Evolutionary conservation across 2,113 vertebrate genomes (phyloP), one percentile per base, ranked within the genome.

Genomic region (Sardina pilchardus): DNA sequence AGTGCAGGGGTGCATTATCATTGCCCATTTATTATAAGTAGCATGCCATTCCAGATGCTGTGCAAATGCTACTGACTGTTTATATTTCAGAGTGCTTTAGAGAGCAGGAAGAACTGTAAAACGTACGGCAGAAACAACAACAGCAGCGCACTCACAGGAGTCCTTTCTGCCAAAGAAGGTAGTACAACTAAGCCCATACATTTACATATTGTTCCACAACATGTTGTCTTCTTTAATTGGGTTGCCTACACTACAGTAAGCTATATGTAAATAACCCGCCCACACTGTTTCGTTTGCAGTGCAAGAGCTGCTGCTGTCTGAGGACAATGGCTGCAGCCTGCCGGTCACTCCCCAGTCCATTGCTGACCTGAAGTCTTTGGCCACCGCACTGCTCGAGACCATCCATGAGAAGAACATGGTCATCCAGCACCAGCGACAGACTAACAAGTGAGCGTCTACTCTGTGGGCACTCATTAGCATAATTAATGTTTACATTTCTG

Each of bases 401-500:
- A 99, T 99, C 91, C 98, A 99, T 0, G 98, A 99, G 93, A 99
- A 99, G 93, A 99, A 98, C 93, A 97, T 99, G 97, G 96, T 99
- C 90, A 95, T 99, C 91, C 98, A 99, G 93, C 98, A 99, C 93
- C 98, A 99, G 89, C 63, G 63, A 16, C 63, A 71, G 34, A 71
- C 63, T 71, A 71, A 71, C 63, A 71, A 71, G 63, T 71, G 21
- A n/a, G 53, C 19, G 2, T 56, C 53, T 24, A 6, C 19, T 39
- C 39, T 39, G 39, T 42, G 21, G 53, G 19, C 17, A 19, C 50
- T 17, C 14, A 17, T 53, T 17, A 21, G 53, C 53, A 59, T 24
- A 19, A 59, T 4, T 19, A 59, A 16, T 19, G 17, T 24, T 21
- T 47, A 12, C 45, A 45, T 45, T 45, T 45, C n/a, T n/a, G n/a